A percentile compares a stretch with the other conserved stretches of the same genome.
Evolutionary conservation across 2,797 vertebrate genomes (phyloP).

Genomic region (Poecilia velifera): DNA sequence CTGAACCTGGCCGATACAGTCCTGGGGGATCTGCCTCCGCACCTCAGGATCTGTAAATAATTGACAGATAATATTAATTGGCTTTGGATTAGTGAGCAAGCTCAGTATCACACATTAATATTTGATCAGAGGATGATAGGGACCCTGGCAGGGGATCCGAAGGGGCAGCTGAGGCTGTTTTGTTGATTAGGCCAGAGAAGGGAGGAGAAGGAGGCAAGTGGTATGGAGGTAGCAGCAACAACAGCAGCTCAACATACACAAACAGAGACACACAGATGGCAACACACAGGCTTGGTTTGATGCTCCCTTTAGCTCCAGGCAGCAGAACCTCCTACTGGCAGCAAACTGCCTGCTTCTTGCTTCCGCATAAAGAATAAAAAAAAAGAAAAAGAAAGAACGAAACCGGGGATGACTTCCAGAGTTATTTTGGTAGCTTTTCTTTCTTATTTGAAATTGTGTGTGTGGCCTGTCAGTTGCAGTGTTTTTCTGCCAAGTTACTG

Average conservation of each 20-base stretch:
- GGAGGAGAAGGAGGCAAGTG: conserved; percentile 75
- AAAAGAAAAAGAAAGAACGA: conserved; percentile 33
- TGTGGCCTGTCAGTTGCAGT: conserved; percentile 42
- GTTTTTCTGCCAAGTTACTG: neutral
- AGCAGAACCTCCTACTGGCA: conserved; percentile 78
- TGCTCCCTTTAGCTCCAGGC: conserved; percentile 82
- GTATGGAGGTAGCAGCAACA: conserved; percentile 63
- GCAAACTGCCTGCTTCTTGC: conserved; percentile 78
- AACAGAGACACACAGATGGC: conserved; percentile 69
- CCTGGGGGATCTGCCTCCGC: conserved; percentile 96
- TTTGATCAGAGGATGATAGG: conserved; percentile 99
- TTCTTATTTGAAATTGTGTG: conserved; percentile 56
- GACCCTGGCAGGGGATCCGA: conserved; percentile 97
- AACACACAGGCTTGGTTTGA: conserved; percentile 70
- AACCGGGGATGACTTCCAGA: conserved; percentile 70
- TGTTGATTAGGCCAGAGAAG: conserved; percentile 93
- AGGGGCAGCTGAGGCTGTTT: conserved; percentile 96
- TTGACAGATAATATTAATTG: conserved; percentile 99
- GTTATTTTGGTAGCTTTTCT: conserved; percentile 68
- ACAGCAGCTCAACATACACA: conserved; percentile 75
- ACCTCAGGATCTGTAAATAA: conserved; percentile 99
- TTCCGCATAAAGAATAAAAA: conserved; percentile 62
- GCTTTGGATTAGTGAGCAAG: conserved; percentile 99
- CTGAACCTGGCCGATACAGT: conserved; percentile 98
- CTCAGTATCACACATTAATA: conserved; percentile 99